Evolutionary conservation across 2,888 invertebrate species (phyloP).

Genomic region (Pyrochroa serraticornis): DNA sequence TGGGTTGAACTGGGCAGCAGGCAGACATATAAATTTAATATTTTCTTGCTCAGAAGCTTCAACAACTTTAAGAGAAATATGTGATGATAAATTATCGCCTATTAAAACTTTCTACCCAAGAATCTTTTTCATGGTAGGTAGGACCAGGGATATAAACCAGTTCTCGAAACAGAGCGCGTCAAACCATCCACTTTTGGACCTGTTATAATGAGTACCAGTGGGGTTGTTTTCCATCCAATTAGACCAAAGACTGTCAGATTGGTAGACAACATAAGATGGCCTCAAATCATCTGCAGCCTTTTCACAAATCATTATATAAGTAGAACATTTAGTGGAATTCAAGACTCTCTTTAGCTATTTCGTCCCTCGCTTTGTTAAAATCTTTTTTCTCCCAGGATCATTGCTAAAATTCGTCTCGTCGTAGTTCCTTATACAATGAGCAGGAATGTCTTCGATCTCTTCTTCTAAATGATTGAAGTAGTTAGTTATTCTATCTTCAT

Average conservation of each 20-base stretch:
- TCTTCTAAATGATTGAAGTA: background rate
- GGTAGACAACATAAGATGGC: constrained; percentile 18
- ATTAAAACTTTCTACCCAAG: background rate
- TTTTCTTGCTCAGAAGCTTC: no score
- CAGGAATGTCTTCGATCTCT: background rate
- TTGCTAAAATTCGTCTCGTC: constrained; percentile 1
- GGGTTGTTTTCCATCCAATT: constrained; percentile 44
- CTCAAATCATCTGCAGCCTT: constrained; percentile 7
- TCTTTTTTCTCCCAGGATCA: background rate
- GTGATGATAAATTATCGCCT: no score
- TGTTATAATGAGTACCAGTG: constrained; percentile 42
- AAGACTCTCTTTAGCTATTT: constrained; percentile 17
- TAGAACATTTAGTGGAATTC: constrained; percentile 12
- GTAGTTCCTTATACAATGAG: constrained; percentile 1
- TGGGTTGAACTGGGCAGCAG: background rate
- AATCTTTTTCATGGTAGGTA: background rate
- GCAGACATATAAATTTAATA: no score
- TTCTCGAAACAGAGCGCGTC: constrained; percentile 30
- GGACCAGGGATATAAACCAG: constrained; percentile 16
- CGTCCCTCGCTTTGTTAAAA: constrained; percentile 3
- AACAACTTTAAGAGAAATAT: no score
- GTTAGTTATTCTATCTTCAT: background rate
- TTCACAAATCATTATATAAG: constrained; percentile 17
- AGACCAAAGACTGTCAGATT: constrained; percentile 1
- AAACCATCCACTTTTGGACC: constrained; percentile 43